Evolutionary conservation across 2,888 invertebrate species (phyloP).

Genomic region (Drosophila fungiperda): DNA sequence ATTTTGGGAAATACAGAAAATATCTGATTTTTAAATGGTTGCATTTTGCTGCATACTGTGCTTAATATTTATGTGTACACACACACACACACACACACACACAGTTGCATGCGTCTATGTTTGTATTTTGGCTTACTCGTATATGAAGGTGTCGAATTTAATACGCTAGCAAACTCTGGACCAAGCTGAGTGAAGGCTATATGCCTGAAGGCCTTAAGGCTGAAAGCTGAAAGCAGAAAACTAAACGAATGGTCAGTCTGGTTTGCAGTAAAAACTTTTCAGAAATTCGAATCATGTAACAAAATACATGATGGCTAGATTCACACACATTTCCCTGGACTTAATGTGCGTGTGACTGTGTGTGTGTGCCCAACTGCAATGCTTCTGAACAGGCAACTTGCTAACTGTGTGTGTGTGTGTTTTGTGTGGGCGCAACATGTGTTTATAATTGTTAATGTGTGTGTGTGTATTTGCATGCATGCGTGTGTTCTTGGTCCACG

Average conservation of each 20-base stretch:
- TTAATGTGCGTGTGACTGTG: background rate
- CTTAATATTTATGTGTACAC: conserved; percentile 12
- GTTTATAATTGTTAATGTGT: conserved; percentile 75
- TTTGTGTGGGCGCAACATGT: conserved; percentile 65
- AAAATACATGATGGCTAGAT: conserved; percentile 70
- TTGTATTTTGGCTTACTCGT: background rate
- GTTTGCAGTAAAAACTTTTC: conserved; percentile 58
- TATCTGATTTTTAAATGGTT: conserved; percentile 14
- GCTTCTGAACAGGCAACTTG: conserved; percentile 6
- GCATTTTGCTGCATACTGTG: conserved; percentile 2
- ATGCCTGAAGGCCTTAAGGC: background rate
- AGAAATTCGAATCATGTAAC: conserved; percentile 82
- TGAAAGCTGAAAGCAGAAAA: conserved; percentile 23
- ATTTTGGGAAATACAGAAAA: background rate
- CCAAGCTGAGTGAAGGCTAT: conserved; percentile 3
- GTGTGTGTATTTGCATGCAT: conserved; percentile 29
- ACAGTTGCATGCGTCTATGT: background rate
- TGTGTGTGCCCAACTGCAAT: conserved; percentile 6
- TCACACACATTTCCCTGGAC: conserved; percentile 28
- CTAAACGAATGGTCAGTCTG: conserved; percentile 49
- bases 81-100: background rate
- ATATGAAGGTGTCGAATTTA: conserved; percentile 49
- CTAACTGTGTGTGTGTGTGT: conserved; percentile 13
- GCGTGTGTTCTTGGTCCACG: conserved; percentile 16
- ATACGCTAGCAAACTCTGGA: conserved; percentile 13